Conservation (phyloP, 2,113 vertebrate genomes). For the cat (Felis catus) region F.catus_Fca126_mat1.0 CM031415.1:194996501-194997000, state of each 20-base stretch:
- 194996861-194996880: no score
- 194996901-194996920: no score
- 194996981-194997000: no score
- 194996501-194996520: background rate
- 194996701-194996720: background rate
- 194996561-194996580: background rate
- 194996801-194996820: background rate
- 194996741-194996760: background rate
- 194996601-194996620: background rate
- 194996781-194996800: background rate
- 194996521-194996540: background rate
- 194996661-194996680: background rate
- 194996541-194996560: background rate
- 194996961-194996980: no score
- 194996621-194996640: background rate
- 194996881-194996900: no score
- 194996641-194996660: background rate
- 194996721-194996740: no score
- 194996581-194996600: background rate
- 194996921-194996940: no score
- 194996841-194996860: no score
- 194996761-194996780: fast-evolving
- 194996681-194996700: background rate
- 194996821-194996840: no score
- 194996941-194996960: no score